A percentile compares a stretch with the other conserved stretches of the same genome.
These are phyloP conservation scores for Eupithecia dodoneata DNA, from an alignment of 2,888 invertebrate species.

Conservation along the genomic window DNA sequence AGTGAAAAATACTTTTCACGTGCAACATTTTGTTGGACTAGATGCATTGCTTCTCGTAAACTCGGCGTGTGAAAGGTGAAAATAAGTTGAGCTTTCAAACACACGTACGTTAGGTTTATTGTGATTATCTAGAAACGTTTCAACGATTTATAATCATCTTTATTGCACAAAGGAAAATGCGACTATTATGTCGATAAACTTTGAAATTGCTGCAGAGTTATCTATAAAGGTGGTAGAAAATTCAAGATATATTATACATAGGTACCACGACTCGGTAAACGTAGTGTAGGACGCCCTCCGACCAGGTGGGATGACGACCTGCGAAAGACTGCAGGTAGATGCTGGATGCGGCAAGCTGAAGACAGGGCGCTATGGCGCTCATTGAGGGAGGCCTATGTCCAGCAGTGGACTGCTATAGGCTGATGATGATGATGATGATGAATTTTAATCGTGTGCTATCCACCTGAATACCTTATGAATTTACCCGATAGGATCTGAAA, in stretches of 20 bases:
- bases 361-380: too few relatives aligned
- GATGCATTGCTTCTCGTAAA: constrained; percentile 39
- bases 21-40: constrained; percentile 56
- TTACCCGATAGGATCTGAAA: not conserved
- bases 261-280: too few relatives aligned
- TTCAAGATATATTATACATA: too few relatives aligned
- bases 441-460: not conserved
- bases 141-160: not conserved
- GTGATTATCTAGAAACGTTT: constrained; percentile 10
- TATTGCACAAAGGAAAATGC: not conserved
- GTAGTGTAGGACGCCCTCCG: too few relatives aligned
- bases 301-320: too few relatives aligned
- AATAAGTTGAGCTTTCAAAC: constrained; percentile 10
- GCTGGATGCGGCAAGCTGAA: too few relatives aligned
- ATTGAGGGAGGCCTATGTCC: too few relatives aligned
- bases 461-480: not conserved
- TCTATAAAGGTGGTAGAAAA: not conserved
- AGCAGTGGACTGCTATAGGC: too few relatives aligned
- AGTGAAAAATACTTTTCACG: constrained; percentile 52
- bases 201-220: not conserved
- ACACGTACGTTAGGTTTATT: constrained; percentile 8
- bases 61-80: constrained; percentile 28
- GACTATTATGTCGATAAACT: not conserved
- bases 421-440: too few relatives aligned
- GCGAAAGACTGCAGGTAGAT: too few relatives aligned